A percentile compares a stretch with the other conserved stretches of the same genome.
Evolutionary conservation across 2,888 invertebrate species (phyloP).

Genomic region (Archaeoteleia sp.): DNA sequence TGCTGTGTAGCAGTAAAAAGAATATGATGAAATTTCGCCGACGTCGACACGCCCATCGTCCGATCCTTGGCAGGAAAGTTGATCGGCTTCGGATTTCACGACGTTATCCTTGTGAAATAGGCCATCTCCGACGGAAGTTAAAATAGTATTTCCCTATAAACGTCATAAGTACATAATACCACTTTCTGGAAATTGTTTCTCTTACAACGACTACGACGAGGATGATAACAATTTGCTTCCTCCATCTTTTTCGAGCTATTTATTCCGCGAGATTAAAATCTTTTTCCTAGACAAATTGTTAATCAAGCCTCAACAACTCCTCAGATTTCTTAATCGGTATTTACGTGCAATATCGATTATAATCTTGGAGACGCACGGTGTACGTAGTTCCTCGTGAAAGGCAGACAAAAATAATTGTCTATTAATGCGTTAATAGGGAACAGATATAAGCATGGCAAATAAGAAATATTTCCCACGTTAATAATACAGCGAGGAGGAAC

Average conservation of each 20-base stretch:
- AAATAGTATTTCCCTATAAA: slow-evolving; percentile 33
- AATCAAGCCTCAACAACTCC: neutral
- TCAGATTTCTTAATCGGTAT: neutral
- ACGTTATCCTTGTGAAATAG: slow-evolving; percentile 49
- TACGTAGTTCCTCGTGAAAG: neutral
- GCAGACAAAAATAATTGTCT: slow-evolving; percentile 14
- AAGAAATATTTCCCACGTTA: slow-evolving; percentile 62
- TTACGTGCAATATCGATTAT: slow-evolving; percentile 12
- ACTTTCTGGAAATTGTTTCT: slow-evolving; percentile 24
- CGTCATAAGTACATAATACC: too few species aligned
- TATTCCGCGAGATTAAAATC: slow-evolving; percentile 9
- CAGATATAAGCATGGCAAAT: slow-evolving; percentile 4
- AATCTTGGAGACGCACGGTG: slow-evolving; percentile 3
- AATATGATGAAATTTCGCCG: slow-evolving; percentile 41
- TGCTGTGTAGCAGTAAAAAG: slow-evolving; percentile 40
- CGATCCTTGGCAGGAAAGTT: slow-evolving; percentile 46
- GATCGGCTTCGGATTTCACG: slow-evolving; percentile 56
- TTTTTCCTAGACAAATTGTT: slow-evolving; percentile 5
- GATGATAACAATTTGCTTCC: slow-evolving; percentile 20
- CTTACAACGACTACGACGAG: slow-evolving; percentile 9
- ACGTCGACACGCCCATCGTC: slow-evolving; percentile 49
- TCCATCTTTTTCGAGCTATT: neutral
- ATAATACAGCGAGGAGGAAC: slow-evolving; percentile 56
- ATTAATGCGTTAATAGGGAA: slow-evolving; percentile 30
- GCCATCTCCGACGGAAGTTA: slow-evolving; percentile 42